Conservation (phyloP, 53 echinoderm and acorn worm genomes). For the Arbacia lixula region DNA sequence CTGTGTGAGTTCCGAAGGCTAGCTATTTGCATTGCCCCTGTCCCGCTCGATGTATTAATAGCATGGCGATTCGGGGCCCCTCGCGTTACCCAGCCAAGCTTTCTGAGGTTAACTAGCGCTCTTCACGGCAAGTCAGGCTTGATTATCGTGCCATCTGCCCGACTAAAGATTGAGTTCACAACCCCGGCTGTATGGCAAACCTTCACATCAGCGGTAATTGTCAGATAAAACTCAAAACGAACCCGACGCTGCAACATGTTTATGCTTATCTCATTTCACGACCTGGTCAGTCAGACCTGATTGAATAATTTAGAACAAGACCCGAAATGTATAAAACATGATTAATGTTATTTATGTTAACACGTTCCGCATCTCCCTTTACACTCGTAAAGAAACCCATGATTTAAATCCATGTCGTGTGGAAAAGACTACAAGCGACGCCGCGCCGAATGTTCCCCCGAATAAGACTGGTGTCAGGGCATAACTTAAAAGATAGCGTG, state of each 20-base stretch:
- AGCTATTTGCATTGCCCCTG: slow-evolving; percentile 14
- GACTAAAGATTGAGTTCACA: slow-evolving; percentile 7
- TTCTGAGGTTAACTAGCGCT: slow-evolving; percentile 20
- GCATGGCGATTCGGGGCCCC: not conserved
- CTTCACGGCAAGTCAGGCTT: slow-evolving; percentile 32
- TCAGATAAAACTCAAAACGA: too few species aligned
- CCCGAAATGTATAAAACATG: too few species aligned
- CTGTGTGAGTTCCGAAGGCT: not conserved
- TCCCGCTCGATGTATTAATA: not conserved
- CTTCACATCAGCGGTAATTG: not conserved
- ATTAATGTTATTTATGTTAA: too few species aligned
- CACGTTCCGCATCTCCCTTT: too few species aligned
- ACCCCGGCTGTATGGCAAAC: slow-evolving; percentile 3
- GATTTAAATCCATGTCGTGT: too few species aligned
- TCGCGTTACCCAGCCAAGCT: slow-evolving; percentile 13
- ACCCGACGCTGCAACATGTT: not conserved
- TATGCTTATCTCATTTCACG: not conserved
- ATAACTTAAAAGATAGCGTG: too few species aligned
- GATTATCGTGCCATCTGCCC: slow-evolving; percentile 45
- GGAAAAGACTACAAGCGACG: too few species aligned
- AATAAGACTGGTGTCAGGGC: too few species aligned
- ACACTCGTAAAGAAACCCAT: too few species aligned
- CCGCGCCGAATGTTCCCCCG: too few species aligned
- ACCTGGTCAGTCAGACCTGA: too few species aligned
- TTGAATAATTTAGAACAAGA: too few species aligned